Base-by-base conservation (phyloP, 2,888 invertebrate genomes). In the Cantharis rustica region DNA sequence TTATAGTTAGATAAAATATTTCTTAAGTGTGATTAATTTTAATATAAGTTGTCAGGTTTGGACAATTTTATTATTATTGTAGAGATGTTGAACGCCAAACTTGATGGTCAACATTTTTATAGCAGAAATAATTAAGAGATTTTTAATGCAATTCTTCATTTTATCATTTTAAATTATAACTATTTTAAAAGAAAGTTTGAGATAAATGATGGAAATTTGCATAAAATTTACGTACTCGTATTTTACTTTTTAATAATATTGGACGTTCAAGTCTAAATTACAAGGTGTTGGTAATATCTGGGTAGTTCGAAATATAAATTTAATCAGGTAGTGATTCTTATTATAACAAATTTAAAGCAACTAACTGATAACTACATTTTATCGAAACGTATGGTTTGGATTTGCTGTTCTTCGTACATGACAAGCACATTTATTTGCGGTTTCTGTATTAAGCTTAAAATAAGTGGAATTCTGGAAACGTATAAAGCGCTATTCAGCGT, bases 401-500 rank as follows among this genome's bases (percentile, higher is more conserved):
- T 79, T 79, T 79, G 69, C 75, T 73, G 78, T 76, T 78, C 76
- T 74, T 68, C 73, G 79, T 76, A 78, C 79, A 79, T 78, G 79
- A 78, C 77, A 78, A 78, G 79, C 79, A 83, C 82, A 82, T 82
- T 83, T 83, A 84, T 86, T 86, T 86, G 86, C 86, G 86, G 86
- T 85, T 82, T 81, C 84, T 82, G 86, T 85, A 86, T 86, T 86
- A 86, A 86, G 85, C 86, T 84, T 86, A 84, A 87, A 87, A 86
- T 87, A 86, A 86, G 87, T 85, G 87, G 86, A 85, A 86, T 84
- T 85, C 85, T 84, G 84, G 82, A 83, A 85, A 84, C 84, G 85
- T 86, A 86, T 86, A 85, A 85, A 86, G 86, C 86, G 85, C 84
- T 83, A 85, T 87, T 86, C 86, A 84, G 86, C 86, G 86, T 88